Evolutionary conservation across 2,888 invertebrate species (phyloP).

Genomic region (Lacanobia wlatinum): DNA sequence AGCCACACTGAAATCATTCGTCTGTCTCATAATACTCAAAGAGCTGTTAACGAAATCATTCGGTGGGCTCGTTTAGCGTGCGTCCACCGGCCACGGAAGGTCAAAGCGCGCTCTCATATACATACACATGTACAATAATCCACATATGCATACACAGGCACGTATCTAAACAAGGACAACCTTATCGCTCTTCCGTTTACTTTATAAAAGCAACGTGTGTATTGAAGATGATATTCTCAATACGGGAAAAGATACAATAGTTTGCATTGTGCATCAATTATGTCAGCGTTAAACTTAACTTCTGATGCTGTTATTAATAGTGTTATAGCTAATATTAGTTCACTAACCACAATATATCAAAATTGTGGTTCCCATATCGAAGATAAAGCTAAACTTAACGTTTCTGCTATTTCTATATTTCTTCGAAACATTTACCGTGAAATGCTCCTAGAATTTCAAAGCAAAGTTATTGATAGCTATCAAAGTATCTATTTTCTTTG

Average conservation of each 20-base stretch:
- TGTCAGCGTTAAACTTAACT: conserved; percentile 52
- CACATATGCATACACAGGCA: conserved; percentile 67
- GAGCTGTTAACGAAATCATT: conserved; percentile 58
- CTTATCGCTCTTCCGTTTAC: conserved; percentile 80
- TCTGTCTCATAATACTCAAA: conserved; percentile 34
- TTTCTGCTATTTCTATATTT: conserved; percentile 7
- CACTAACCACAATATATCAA: neutral
- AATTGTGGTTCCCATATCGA: neutral
- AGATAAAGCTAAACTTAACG: neutral
- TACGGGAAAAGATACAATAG: conserved; percentile 55
- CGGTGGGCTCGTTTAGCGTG: conserved; percentile 71
- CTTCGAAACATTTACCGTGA: neutral
- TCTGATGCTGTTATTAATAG: conserved; percentile 28
- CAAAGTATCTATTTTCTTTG: conserved; percentile 34
- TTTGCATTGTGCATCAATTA: conserved; percentile 57
- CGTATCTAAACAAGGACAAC: conserved; percentile 76
- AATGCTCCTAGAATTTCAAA: conserved; percentile 25
- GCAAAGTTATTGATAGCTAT: conserved; percentile 5
- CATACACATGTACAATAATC: conserved; percentile 65
- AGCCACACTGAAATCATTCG: conserved; percentile 21
- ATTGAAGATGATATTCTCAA: conserved; percentile 64
- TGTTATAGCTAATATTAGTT: neutral
- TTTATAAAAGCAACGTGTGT: conserved; percentile 75
- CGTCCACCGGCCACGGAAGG: conserved; percentile 82
- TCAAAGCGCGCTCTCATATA: conserved; percentile 77